phyloP scores from a whole-genome alignment of 2,888 invertebrate species.

The Aphodius sticticus region DNA sequence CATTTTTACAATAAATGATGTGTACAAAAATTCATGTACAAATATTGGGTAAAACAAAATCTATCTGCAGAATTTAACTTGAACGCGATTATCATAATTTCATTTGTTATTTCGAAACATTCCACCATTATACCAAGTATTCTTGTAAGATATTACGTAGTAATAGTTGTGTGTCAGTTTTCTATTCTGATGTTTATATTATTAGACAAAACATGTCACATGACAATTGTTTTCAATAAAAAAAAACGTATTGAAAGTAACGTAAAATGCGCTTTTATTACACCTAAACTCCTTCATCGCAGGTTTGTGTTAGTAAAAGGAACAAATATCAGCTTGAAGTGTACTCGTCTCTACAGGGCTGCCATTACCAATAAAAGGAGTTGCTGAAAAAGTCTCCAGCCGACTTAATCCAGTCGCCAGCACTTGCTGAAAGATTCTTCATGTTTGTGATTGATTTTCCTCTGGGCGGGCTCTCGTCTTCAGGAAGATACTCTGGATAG shows the following conservation, averaged over 20 bases:
- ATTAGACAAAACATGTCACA: constrained; percentile 36
- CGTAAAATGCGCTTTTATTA: constrained; percentile 10
- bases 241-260: constrained; percentile 27
- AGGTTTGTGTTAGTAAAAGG: background rate
- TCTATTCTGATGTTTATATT: constrained; percentile 33
- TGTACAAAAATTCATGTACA: constrained; percentile 20
- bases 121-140: constrained; percentile 38
- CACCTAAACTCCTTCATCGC: background rate
- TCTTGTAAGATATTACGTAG: constrained; percentile 38
- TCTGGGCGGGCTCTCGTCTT: constrained; percentile 40
- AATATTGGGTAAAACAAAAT: constrained; percentile 4
- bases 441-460: constrained; percentile 35
- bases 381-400: constrained; percentile 48
- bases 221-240: constrained; percentile 39
- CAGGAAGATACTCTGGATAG: constrained; percentile 38
- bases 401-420: constrained; percentile 43
- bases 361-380: constrained; percentile 50
- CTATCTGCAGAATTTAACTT: background rate
- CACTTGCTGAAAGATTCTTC: constrained; percentile 37
- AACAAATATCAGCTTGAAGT: background rate
- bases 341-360: background rate
- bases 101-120: constrained; percentile 27
- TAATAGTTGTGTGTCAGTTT: constrained; percentile 28
- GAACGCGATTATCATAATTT: background rate
- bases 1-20: constrained; percentile 12